Percentiles rank a stretch among this genome's conserved stretches.
Conservation (phyloP, 2,888 invertebrate genomes). For the Gnatocerus cornutus region DNA sequence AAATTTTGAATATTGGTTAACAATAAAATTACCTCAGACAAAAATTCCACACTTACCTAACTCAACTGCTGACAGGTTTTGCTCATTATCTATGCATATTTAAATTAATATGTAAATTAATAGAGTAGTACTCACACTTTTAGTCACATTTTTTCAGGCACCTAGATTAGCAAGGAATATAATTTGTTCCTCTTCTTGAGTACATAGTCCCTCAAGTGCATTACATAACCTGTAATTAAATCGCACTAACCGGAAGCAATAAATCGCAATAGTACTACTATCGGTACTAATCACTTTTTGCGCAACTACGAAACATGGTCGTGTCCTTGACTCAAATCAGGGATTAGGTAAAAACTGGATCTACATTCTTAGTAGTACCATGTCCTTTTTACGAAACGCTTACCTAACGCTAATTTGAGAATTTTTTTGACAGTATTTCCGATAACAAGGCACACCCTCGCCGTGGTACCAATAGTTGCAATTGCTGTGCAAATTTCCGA, state of each 20-base stretch:
- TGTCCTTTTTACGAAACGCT: slow-evolving; percentile 28
- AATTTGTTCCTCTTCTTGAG: too few relatives aligned
- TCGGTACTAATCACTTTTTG: neutral
- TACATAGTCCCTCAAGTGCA: neutral
- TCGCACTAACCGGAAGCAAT: slow-evolving; percentile 17
- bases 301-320: neutral
- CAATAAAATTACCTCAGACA: slow-evolving; percentile 15
- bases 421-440: neutral
- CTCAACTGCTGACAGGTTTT: slow-evolving; percentile 18
- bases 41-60: slow-evolving; percentile 26
- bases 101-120: slow-evolving; percentile 18
- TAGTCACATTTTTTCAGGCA: slow-evolving; percentile 2
- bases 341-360: slow-evolving; percentile 29
- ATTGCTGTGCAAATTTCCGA: too few relatives aligned
- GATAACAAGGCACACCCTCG: neutral
- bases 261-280: neutral
- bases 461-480: too few relatives aligned
- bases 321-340: slow-evolving; percentile 30
- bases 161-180: too few relatives aligned
- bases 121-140: slow-evolving; percentile 12
- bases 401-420: slow-evolving; percentile 3
- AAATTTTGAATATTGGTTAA: slow-evolving; percentile 1
- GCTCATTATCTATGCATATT: neutral
- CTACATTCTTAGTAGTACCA: slow-evolving; percentile 18
- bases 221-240: slow-evolving; percentile 2